phyloP scores from a whole-genome alignment of 2,888 invertebrate genomes.

The Tiliacea aurago region DNA sequence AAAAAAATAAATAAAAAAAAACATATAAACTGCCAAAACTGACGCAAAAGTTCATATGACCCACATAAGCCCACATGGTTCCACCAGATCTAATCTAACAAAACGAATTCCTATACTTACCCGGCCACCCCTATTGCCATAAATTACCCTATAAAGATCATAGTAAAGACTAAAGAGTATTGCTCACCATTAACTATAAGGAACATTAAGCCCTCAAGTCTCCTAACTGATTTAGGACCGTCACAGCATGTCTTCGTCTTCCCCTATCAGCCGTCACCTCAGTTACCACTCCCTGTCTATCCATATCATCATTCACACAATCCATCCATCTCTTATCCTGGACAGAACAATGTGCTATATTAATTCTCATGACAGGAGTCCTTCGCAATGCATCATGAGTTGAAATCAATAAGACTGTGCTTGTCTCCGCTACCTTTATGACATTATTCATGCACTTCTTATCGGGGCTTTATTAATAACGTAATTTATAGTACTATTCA shows the following conservation, averaged over 20 bases:
- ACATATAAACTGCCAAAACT: not conserved
- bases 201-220: too few relatives aligned
- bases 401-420: conserved; percentile 43
- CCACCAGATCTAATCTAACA: conserved; percentile 28
- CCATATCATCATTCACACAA: not conserved
- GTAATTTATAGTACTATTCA: conserved; percentile 51
- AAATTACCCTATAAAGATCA: conserved; percentile 20
- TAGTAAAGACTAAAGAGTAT: not conserved
- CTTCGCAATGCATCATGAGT: conserved; percentile 38
- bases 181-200: not conserved
- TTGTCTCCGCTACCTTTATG: conserved; percentile 48
- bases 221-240: not conserved
- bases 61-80: conserved; percentile 30
- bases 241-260: not conserved
- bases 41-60: not conserved
- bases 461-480: conserved; percentile 59
- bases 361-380: conserved; percentile 40
- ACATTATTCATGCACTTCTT: conserved; percentile 48
- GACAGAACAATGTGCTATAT: conserved; percentile 48
- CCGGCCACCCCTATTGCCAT: conserved; percentile 38
- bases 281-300: not conserved
- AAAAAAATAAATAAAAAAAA: too few relatives aligned
- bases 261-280: not conserved
- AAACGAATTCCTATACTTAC: not conserved
- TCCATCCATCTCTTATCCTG: conserved; percentile 8